Conservation (phyloP, 2,888 invertebrate species). For the Argyra leucocephala region DNA sequence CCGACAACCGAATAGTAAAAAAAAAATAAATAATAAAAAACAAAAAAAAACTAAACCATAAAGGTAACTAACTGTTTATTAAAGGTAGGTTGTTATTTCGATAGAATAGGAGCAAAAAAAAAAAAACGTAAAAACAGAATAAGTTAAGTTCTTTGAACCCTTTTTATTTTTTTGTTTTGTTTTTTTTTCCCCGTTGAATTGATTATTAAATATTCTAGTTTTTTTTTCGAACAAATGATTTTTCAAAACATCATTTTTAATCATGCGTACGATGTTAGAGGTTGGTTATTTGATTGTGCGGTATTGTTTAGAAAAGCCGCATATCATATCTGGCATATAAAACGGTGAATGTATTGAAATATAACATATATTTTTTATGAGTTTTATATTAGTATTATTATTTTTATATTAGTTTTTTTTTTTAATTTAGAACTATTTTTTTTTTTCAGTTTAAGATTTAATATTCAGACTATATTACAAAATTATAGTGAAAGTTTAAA, state of each 20-base stretch:
- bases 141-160: not conserved
- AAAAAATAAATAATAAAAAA: not conserved
- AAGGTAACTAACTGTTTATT: not conserved
- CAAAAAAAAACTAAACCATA: no score
- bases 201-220: not conserved
- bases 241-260: not conserved
- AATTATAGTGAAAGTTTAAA: no score
- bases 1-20: not conserved
- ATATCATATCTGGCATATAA: no score
- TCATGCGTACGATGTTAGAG: not conserved
- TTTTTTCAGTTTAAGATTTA: no score
- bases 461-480: no score
- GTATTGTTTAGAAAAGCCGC: no score
- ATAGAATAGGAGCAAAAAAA: no score
- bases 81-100: not conserved
- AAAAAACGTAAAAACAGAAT: not conserved
- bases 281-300: not conserved
- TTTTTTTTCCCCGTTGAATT: not conserved
- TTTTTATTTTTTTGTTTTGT: not conserved
- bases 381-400: no score
- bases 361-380: no score
- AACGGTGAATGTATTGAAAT: no score
- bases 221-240: not conserved
- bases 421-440: no score
- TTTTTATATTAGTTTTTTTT: no score